Conservation (phyloP, 2,888 invertebrate species). For the Erpobdella octoculata region DNA sequence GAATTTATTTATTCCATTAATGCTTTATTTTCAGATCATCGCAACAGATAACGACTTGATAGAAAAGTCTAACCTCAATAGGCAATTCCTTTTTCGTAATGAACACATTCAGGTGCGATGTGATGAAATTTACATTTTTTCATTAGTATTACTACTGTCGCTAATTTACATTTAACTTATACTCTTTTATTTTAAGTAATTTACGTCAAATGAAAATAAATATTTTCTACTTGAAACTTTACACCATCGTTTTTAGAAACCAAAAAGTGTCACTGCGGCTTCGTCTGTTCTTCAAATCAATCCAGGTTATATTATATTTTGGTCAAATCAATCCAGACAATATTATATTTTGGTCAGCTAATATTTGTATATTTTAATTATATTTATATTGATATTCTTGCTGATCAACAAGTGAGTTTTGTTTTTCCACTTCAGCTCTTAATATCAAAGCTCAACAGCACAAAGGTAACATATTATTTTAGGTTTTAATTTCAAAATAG, state of each 20-base stretch:
- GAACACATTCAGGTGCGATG: slow-evolving; percentile 47
- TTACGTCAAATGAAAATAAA: no score
- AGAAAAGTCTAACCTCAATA: slow-evolving; percentile 53
- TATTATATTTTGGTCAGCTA: not conserved
- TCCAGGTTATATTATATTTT: slow-evolving; percentile 39
- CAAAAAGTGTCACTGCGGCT: slow-evolving; percentile 50
- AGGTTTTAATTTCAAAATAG: not conserved
- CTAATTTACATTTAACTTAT: not conserved
- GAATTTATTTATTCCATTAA: not conserved
- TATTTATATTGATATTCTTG: not conserved
- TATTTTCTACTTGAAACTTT: no score
- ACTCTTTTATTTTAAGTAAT: slow-evolving; percentile 1
- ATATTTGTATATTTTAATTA: no score
- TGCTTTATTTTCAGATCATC: slow-evolving; percentile 40
- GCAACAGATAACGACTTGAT: slow-evolving; percentile 53
- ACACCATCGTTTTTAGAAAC: slow-evolving; percentile 41
- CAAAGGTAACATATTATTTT: slow-evolving; percentile 40
- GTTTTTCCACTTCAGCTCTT: slow-evolving; percentile 40
- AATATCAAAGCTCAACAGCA: slow-evolving; percentile 50
- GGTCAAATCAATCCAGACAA: not conserved
- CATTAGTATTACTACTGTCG: not conserved
- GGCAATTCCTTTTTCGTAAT: slow-evolving; percentile 52
- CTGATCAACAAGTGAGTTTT: not conserved
- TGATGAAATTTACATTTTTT: not conserved
- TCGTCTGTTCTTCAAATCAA: slow-evolving; percentile 48